These are phyloP conservation scores for Leptinotarsa lineolata DNA, from an alignment of 1,140 invertebrate species.

Conservation along the genomic window DNA sequence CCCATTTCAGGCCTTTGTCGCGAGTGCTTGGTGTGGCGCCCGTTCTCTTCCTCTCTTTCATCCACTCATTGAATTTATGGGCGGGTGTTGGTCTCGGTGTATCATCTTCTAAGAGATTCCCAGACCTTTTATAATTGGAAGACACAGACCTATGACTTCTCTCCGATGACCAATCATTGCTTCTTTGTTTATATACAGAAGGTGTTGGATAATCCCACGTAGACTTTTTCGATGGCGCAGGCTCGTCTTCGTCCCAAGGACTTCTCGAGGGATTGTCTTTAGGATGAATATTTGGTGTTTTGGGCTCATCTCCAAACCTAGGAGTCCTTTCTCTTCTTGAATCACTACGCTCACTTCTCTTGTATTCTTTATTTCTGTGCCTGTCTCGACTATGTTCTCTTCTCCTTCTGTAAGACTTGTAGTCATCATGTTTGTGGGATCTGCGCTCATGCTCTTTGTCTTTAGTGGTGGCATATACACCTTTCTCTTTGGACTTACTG, in stretches of 20 bases:
- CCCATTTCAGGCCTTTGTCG: constrained; percentile 59
- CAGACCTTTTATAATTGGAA: constrained; percentile 36
- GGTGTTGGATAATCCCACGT: constrained; percentile 95
- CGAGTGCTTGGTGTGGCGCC: constrained; percentile 65
- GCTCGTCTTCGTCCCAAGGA: constrained; percentile 88
- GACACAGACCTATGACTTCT: constrained; percentile 51
- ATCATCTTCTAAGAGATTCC: constrained; percentile 66
- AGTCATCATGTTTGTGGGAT: constrained; percentile 30
- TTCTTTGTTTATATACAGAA: constrained; percentile 58
- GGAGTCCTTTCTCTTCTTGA: constrained; percentile 64
- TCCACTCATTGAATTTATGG: constrained; percentile 85
- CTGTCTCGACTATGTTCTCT: constrained; percentile 48
- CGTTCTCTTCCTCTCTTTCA: constrained; percentile 66
- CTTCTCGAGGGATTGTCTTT: constrained; percentile 75
- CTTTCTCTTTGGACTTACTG: constrained; percentile 55
- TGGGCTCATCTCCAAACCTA: constrained; percentile 77
- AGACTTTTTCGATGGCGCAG: constrained; percentile 67
- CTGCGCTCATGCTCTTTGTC: constrained; percentile 54
- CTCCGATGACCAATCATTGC: constrained; percentile 56
- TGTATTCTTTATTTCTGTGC: constrained; percentile 46
- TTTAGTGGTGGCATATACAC: constrained; percentile 62
- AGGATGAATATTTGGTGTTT: constrained; percentile 71
- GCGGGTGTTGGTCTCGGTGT: constrained; percentile 79
- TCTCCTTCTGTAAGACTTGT: constrained; percentile 38
- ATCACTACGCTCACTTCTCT: constrained; percentile 41